Evolutionary conservation across 2,888 invertebrate genomes (phyloP), one percentile per base, ranked within the genome.

Genomic region (Hyalella azteca): DNA sequence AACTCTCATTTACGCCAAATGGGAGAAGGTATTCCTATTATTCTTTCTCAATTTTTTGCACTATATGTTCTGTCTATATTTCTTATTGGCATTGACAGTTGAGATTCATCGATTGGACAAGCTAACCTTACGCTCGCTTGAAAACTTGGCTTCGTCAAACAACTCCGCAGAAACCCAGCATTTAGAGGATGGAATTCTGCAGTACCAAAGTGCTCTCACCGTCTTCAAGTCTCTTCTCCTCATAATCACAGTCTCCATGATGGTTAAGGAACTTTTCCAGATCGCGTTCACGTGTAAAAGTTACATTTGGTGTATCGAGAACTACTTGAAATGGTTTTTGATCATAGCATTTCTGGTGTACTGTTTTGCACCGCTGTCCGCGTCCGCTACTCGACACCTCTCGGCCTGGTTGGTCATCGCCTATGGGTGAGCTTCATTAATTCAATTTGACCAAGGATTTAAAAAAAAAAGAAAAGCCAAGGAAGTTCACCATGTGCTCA

Each of bases 321-420:
- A 83, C 54, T 81, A 78, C 41, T 41, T 84, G 22, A 79, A 84
- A 49, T 78, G 78, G 78, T 78, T 81, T 41, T 36, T 84, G 29
- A 66, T 84, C 36, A 19, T 82, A 11, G 49, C 77, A 15, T 82
- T 84, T 40, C 7, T 79, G 22, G 66, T 84, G 19, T 36, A 80
- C 60, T 77, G 81, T 41, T n/a, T 36, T 19, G 59, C 41, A 9
- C 60, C 54, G 11, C 66, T 84, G 29, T 73, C 22, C 32, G 81
- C 73, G 9, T 77, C 82, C 11, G 19, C 76, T 2, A 79, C 81
- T 0, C 45, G 80, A 2, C 85, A 85, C 60, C 75, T 83, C 1
- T 81, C 85, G n/a, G 85, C 84, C 26, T 84, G 84, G 84, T 60
- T 79, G 13, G 82, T 84, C 81, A 80, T 84, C 5, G 73, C 79